Evolutionary conservation across 2,797 vertebrate species (phyloP).

Genomic region (Sandelia bainsii): DNA sequence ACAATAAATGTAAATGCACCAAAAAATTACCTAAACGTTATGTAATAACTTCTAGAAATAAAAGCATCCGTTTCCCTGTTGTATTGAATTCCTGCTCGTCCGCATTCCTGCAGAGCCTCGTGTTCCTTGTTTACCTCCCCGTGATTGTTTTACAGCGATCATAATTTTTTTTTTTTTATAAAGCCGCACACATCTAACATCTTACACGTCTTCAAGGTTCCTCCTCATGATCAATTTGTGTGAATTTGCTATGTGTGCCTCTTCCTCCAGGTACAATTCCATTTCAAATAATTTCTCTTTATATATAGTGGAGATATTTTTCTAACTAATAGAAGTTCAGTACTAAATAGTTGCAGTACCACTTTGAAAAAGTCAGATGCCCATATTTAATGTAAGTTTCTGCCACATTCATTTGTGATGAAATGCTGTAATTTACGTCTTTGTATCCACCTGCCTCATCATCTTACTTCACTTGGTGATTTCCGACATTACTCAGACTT

Average conservation of each 20-base stretch:
- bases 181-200: no score
- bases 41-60: no score
- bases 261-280: background rate
- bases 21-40: no score
- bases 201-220: background rate
- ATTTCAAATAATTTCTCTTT: no score
- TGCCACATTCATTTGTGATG: constrained; percentile 2
- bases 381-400: background rate
- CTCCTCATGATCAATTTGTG: background rate
- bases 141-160: constrained; percentile 2
- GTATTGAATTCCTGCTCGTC: background rate
- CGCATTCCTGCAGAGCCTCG: background rate
- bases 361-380: background rate
- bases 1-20: background rate
- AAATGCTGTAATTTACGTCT: constrained; percentile 29
- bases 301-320: no score
- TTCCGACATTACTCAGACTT: constrained; percentile 21
- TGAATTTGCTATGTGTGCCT: background rate
- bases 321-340: background rate
- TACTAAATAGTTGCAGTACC: background rate
- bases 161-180: background rate
- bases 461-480: background rate
- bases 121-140: constrained; percentile 10
- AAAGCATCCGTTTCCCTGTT: background rate
- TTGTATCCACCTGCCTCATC: constrained; percentile 3